Evolutionary conservation across 2,113 vertebrate species (phyloP).

Genomic region (Calonectris borealis): DNA sequence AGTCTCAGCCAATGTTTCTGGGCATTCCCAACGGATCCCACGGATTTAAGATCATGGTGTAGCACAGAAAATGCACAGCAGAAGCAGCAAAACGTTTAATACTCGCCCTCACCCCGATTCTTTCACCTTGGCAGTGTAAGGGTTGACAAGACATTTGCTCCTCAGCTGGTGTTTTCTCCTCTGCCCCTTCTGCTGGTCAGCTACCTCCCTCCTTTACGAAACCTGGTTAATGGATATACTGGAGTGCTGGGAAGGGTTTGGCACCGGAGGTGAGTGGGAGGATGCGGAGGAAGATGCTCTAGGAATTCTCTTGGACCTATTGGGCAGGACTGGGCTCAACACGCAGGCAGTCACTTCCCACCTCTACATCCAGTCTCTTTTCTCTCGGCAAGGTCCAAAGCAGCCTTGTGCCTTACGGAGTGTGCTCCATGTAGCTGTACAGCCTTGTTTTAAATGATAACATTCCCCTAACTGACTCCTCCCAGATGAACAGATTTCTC

Average conservation of each 20-base stretch:
- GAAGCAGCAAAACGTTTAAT: not conserved
- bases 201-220: not conserved
- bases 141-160: not conserved
- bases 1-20: not conserved
- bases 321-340: not conserved
- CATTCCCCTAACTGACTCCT: not conserved
- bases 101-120: fast-evolving
- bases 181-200: not conserved
- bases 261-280: not conserved
- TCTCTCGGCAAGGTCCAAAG: not conserved
- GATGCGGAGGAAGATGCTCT: not conserved
- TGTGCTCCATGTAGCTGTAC: not conserved
- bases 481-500: not conserved
- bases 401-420: not conserved
- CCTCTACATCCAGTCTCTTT: not conserved
- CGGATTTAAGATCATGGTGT: fast-evolving
- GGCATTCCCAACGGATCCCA: not conserved
- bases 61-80: not conserved
- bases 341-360: not conserved
- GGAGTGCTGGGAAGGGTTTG: not conserved
- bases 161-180: not conserved
- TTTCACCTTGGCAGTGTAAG: not conserved
- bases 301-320: not conserved
- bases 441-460: not conserved
- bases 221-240: fast-evolving